A percentile compares a stretch with the other conserved stretches of the same genome.
Evolutionary conservation across 2,797 vertebrate genomes (phyloP).

Genomic region (Chiropotes sagulatus): DNA sequence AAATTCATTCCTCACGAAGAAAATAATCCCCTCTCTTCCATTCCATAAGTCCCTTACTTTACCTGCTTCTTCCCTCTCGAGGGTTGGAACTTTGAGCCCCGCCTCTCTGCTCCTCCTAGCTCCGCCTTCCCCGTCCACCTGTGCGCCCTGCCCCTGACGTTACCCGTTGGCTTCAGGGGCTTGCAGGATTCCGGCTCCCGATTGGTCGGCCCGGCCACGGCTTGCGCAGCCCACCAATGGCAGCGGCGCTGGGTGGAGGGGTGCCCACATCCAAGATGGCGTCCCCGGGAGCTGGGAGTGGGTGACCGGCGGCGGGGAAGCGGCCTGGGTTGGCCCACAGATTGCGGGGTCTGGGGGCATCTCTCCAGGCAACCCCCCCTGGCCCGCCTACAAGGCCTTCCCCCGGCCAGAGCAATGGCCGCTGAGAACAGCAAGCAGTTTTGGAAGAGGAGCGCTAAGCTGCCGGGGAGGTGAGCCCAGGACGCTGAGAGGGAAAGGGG

Average conservation of each 20-base stretch:
- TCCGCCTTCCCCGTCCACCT: constrained; percentile 52
- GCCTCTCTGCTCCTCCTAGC: constrained; percentile 31
- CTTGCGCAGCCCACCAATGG: constrained; percentile 76
- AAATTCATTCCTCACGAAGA: not conserved
- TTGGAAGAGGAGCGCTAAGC: constrained; percentile 94
- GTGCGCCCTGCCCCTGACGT: constrained; percentile 61
- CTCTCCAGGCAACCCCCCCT: constrained; percentile 55
- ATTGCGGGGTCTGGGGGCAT: constrained; percentile 76
- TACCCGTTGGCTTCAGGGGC: constrained; percentile 28
- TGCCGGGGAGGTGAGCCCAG: constrained; percentile 93
- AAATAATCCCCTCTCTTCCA: not conserved
- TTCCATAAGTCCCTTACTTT: not conserved
- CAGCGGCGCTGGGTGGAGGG: constrained; percentile 24
- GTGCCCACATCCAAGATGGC: constrained; percentile 83
- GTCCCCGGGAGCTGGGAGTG: constrained; percentile 60
- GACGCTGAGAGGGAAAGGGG: constrained; percentile 43
- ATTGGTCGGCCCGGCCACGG: constrained; percentile 71
- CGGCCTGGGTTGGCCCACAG: constrained; percentile 77
- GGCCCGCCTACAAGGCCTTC: constrained; percentile 57
- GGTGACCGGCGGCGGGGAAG: constrained; percentile 79
- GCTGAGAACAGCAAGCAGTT: constrained; percentile 95
- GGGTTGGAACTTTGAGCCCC: constrained; percentile 45
- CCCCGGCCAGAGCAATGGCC: constrained; percentile 88
- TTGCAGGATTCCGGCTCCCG: not conserved
- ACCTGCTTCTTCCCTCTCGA: not conserved